A percentile compares a stretch with the other conserved stretches of the same genome.
phyloP scores from a whole-genome alignment of 2,113 vertebrate species.

The Pardalotus punctatus region DNA sequence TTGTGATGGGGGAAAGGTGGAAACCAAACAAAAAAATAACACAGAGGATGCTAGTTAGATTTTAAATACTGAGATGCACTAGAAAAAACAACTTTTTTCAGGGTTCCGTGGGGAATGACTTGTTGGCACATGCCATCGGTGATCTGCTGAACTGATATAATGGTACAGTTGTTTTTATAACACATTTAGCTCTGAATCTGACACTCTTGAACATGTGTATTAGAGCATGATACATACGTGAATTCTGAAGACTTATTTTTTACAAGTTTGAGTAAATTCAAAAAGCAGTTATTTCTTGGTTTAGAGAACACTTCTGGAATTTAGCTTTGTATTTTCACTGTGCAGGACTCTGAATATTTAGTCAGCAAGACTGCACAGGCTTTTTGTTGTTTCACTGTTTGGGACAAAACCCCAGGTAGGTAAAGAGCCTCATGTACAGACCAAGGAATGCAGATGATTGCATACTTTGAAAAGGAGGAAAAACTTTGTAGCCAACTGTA shows the following conservation, averaged over 20 bases:
- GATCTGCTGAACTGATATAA: neutral
- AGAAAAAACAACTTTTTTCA: neutral
- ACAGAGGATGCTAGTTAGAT: neutral
- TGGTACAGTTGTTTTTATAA: neutral
- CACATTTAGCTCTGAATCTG: neutral
- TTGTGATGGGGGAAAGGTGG: neutral
- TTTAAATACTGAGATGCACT: neutral
- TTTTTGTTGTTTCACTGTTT: neutral
- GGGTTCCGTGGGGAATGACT: neutral
- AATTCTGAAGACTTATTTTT: neutral
- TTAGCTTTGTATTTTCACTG: neutral
- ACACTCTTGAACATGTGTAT: neutral
- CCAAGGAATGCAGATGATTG: neutral
- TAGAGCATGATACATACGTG: neutral
- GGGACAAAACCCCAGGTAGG: neutral
- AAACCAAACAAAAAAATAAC: neutral
- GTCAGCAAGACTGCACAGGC: neutral
- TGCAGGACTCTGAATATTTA: neutral
- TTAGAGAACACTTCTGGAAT: neutral
- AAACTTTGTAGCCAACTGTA: neutral
- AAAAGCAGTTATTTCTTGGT: neutral
- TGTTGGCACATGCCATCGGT: neutral
- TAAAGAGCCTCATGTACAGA: neutral
- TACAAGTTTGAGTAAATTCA: neutral
- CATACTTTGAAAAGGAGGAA: neutral